A percentile compares a stretch with the other conserved stretches of the same genome.
Conservation (phyloP, 2,797 vertebrate genomes). For the Xenops minutus region DNA sequence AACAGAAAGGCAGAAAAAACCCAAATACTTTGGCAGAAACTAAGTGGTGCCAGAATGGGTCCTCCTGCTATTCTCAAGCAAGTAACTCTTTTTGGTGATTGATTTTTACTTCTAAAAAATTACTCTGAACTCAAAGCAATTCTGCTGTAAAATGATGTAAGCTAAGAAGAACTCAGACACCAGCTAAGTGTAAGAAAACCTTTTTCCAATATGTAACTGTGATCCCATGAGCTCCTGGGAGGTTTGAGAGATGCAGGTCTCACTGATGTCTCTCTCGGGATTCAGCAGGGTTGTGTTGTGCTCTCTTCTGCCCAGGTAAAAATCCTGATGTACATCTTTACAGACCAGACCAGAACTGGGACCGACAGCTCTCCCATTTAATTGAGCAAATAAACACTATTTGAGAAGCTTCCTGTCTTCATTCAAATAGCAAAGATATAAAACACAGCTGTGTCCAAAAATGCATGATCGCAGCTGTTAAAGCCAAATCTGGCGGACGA, state of each 20-base stretch:
- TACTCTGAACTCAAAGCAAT: background rate
- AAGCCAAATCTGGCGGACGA: conserved; percentile 39
- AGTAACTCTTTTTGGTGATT: background rate
- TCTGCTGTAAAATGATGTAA: background rate
- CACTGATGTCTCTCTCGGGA: background rate
- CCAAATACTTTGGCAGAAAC: background rate
- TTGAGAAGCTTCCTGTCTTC: conserved; percentile 49
- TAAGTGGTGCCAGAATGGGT: background rate
- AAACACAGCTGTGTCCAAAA: conserved; percentile 64
- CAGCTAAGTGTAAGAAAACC: background rate
- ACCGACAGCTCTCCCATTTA: conserved; percentile 5
- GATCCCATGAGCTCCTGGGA: background rate
- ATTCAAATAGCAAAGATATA: conserved; percentile 32
- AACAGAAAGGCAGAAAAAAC: background rate
- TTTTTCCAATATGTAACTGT: background rate
- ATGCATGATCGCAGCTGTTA: background rate
- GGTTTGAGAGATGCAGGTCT: background rate
- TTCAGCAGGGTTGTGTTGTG: background rate
- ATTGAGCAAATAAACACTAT: conserved; percentile 50
- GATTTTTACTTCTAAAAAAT: background rate
- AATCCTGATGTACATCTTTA: background rate
- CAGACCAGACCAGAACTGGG: background rate
- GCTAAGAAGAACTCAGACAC: background rate
- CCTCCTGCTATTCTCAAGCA: background rate
- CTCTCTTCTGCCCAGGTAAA: background rate